Evolutionary conservation across 2,888 invertebrate genomes (phyloP), one percentile per base, ranked within the genome.

Genomic region (Blomia tropicalis): DNA sequence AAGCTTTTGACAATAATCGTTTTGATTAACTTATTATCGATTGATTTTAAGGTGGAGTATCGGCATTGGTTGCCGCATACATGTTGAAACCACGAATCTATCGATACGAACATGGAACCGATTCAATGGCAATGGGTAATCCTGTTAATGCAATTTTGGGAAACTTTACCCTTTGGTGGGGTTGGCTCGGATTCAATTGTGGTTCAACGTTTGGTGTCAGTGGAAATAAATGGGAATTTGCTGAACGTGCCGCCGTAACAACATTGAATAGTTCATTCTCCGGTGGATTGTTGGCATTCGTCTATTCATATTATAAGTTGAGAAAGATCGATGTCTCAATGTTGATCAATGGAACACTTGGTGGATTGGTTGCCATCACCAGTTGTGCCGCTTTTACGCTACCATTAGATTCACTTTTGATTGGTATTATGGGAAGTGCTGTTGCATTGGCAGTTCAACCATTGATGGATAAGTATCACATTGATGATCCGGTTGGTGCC

Each of bases 401-500:
- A 62, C 83, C 87, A 0, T 89, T 89, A 88, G 90, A 91, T 71
- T 80, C 90, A 0, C 73, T 91, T 4, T 65, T 90, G 0, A 83
- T 92, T 58, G 92, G 92, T 0, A 75, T 80, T 47, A 75, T 90
- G 7, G 92, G 92, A 0, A 85, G 83, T 0, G 73, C 82, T 2
- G 75, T 90, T 30, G 82, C 84, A 1, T 83, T 85, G 31, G 69
- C 79, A 1, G 76, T 80, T 0, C 83, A 84, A 74, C 86, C 86
- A 0, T 70, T 88, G 14, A 81, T 91, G 67, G 89, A 90, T 73
- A 79, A 76, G 71, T 70, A 87, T 66, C 80, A 81, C 11, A 81
- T 92, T 1, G 92, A 92, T 70, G 88, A 88, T 73, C 92, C 92
- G 0, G 92, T 92, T 0, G 89, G 90, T 0, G 92, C 92, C 0